phyloP scores from a whole-genome alignment of 2,113 vertebrate species.

The human (Homo sapiens) region DNA sequence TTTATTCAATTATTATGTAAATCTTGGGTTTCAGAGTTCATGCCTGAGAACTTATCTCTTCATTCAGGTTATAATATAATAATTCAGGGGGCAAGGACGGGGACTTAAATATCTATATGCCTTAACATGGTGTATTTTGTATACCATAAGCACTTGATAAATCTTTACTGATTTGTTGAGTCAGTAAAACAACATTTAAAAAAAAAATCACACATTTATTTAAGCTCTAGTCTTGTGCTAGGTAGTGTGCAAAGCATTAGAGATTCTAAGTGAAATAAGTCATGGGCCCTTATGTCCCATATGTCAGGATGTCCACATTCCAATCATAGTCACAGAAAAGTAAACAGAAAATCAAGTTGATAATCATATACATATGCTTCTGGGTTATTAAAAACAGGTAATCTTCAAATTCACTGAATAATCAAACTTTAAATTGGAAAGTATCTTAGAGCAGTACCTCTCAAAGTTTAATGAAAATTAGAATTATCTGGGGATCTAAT shows the following conservation, averaged over 20 bases:
- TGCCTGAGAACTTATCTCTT: not conserved
- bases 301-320: not conserved
- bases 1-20: slow-evolving; percentile 36
- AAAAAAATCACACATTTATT: not conserved
- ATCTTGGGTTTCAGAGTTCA: slow-evolving; percentile 11
- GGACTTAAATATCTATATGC: not conserved
- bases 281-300: not conserved
- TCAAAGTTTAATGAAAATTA: not conserved
- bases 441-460: not conserved
- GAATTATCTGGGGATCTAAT: not conserved
- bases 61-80: not conserved
- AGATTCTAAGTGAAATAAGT: not conserved
- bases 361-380: not conserved
- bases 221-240: not conserved
- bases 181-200: not conserved
- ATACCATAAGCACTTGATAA: not conserved
- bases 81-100: not conserved
- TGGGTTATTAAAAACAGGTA: not conserved
- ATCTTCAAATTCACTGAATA: not conserved
- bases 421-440: not conserved
- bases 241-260: not conserved
- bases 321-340: not conserved
- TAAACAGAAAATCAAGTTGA: not conserved
- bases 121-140: not conserved
- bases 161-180: not conserved